Evolutionary conservation across 30 jellyfish, hydroid and myxozoan genomes (phyloP).

Genomic region (Chironex yamaguchii): DNA sequence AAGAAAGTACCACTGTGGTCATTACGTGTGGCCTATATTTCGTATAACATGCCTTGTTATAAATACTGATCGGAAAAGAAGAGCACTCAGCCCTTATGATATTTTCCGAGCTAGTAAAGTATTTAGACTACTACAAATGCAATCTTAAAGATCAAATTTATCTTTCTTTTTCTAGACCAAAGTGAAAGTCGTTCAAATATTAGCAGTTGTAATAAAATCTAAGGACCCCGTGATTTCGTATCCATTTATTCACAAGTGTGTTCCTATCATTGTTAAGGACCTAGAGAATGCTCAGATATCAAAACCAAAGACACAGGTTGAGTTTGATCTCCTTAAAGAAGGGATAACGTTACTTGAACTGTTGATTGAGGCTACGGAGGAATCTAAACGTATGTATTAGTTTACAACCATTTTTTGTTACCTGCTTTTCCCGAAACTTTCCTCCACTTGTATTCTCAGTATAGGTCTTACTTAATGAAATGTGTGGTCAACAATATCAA

Average conservation of each 20-base stretch:
- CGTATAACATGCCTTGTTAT: not conserved
- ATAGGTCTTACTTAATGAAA: no score
- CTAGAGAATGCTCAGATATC: constrained; percentile 41
- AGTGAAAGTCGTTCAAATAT: constrained; percentile 53
- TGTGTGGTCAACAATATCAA: no score
- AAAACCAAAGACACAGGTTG: constrained; percentile 62
- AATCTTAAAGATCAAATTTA: no score
- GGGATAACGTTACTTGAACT: constrained; percentile 68
- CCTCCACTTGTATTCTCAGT: no score
- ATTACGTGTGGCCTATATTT: not conserved
- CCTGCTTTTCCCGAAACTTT: no score
- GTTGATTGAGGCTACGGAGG: constrained; percentile 80
- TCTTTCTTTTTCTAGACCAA: constrained; percentile 65
- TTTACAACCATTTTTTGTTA: no score
- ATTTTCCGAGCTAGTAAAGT: no score
- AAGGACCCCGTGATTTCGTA: constrained; percentile 63
- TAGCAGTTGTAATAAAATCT: constrained; percentile 69
- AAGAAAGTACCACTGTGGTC: constrained; percentile 1
- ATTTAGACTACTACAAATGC: no score
- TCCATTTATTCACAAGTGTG: constrained; percentile 90
- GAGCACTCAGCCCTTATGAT: no score
- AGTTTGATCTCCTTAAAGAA: constrained; percentile 77
- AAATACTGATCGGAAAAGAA: no score
- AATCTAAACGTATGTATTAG: constrained; percentile 76
- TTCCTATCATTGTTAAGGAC: constrained; percentile 78